Evolutionary conservation across 2,888 invertebrate species (phyloP), one percentile per base, ranked within the genome.

Genomic region (Meiosimyza decipiens): DNA sequence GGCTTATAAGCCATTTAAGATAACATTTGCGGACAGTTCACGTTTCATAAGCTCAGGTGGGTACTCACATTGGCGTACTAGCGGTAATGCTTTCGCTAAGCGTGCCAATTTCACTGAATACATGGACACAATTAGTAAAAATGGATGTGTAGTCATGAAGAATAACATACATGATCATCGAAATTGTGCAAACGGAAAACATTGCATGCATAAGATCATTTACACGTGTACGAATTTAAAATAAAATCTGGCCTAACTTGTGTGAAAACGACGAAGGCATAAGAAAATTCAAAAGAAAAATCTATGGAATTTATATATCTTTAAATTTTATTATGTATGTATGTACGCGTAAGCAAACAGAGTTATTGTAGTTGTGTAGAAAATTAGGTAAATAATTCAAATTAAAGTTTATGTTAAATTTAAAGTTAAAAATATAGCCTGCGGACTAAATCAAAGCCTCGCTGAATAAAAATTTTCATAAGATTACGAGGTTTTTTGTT

Each of bases 71-170:
- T 86, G 85, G 85, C 80, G 80, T 40, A 62, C 75, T 5, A 40
- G 40, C 40, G 75, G 75, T 51, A 75, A 74, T n/a, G 18, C 52
- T 1, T 76, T 76, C 22, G 73, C 78, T 0, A 85, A 82, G 51
- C 77, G 78, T 67, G 80, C 82, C 11, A 82, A 79, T 71, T 82
- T 85, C 64, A 79, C 81, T 5, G 87, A 87, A 72, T 87, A 87
- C 67, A 85, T 85, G 84, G 86, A 85, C 71, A 83, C 84, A 3
- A 85, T 86, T 15, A 85, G 84, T 59, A 83, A 83, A 22, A 84
- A 83, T 12, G 86, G 86, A 9, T 85, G 86, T 74, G 80, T 86
- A 0, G 84, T 86, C 16, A 80, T 81, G 72, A 82, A 80, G 50
- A 86, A 85, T 74, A 83, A 83, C 4, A 79, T 87, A 67, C 86